Conservation (phyloP, 1,140 invertebrate species). For the Antheraea pernyi region DNA sequence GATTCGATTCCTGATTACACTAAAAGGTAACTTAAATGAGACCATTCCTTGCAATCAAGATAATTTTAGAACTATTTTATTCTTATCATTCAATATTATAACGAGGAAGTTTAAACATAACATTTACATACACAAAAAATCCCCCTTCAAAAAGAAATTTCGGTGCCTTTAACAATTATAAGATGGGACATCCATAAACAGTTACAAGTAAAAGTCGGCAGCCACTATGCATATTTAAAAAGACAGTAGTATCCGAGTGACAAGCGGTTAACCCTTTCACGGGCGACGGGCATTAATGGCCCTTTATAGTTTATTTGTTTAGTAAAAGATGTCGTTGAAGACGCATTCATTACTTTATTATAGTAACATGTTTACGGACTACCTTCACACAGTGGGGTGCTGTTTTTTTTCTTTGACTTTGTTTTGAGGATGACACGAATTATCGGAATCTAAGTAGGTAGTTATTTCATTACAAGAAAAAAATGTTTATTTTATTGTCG, state of each 20-base stretch:
- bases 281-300: constrained; percentile 25
- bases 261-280: constrained; percentile 33
- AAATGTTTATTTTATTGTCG: not conserved
- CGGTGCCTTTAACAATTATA: not conserved
- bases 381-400: constrained; percentile 37
- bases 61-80: too few relatives aligned
- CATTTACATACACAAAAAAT: not conserved
- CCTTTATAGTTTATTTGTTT: constrained; percentile 35
- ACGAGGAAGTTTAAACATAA: too few relatives aligned
- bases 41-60: too few relatives aligned
- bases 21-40: too few relatives aligned
- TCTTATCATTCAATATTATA: too few relatives aligned
- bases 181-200: not conserved
- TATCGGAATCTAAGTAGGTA: constrained; percentile 1
- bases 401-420: constrained; percentile 18
- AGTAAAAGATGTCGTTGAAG: constrained; percentile 38
- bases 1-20: too few relatives aligned
- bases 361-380: constrained; percentile 49
- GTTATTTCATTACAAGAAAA: not conserved
- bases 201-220: constrained; percentile 25
- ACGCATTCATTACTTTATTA: constrained; percentile 36
- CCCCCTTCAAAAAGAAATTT: not conserved
- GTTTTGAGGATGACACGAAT: not conserved
- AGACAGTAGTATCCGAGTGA: constrained; percentile 39
- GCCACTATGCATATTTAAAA: constrained; percentile 18